These are phyloP conservation scores for Pelochelys cantorii DNA, from an alignment of 2,797 vertebrate genomes.

Conservation along the genomic window DNA sequence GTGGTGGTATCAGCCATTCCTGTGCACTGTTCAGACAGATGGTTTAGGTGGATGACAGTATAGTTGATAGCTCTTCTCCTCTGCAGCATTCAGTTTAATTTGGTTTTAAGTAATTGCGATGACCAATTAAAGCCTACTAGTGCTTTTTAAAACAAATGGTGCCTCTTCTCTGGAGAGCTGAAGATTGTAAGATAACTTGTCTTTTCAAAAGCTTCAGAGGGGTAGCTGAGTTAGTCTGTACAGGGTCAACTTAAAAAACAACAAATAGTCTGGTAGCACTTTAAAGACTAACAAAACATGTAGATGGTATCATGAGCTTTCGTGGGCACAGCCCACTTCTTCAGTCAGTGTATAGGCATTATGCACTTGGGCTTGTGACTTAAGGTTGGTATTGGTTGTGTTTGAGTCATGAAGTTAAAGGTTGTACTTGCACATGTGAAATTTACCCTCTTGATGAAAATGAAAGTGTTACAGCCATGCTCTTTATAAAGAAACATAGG, in stretches of 20 bases:
- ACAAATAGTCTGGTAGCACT: too few species aligned
- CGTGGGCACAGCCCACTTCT: too few species aligned
- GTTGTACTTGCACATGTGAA: constrained; percentile 33
- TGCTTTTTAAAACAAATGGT: constrained; percentile 75
- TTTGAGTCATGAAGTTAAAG: constrained; percentile 53
- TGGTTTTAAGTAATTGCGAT: constrained; percentile 60
- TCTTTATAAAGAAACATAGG: constrained; percentile 6
- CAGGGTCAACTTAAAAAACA: too few species aligned
- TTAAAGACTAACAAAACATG: too few species aligned
- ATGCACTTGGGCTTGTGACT: constrained; percentile 73
- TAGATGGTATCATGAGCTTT: too few species aligned
- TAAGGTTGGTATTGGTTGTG: background rate
- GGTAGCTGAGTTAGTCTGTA: too few species aligned
- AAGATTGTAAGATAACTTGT: constrained; percentile 74
- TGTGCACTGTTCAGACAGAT: constrained; percentile 11
- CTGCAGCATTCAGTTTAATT: constrained; percentile 50
- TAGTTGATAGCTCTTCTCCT: constrained; percentile 44
- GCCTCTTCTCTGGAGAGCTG: constrained; percentile 65
- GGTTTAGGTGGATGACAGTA: background rate
- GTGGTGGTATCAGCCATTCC: background rate
- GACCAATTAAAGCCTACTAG: constrained; percentile 72
- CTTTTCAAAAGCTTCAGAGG: constrained; percentile 34
- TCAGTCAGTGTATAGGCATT: constrained; percentile 67
- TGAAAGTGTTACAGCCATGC: background rate
- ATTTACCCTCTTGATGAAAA: constrained; percentile 56